phyloP scores from a whole-genome alignment of 2,797 vertebrate genomes.

The Morus bassanus region DNA sequence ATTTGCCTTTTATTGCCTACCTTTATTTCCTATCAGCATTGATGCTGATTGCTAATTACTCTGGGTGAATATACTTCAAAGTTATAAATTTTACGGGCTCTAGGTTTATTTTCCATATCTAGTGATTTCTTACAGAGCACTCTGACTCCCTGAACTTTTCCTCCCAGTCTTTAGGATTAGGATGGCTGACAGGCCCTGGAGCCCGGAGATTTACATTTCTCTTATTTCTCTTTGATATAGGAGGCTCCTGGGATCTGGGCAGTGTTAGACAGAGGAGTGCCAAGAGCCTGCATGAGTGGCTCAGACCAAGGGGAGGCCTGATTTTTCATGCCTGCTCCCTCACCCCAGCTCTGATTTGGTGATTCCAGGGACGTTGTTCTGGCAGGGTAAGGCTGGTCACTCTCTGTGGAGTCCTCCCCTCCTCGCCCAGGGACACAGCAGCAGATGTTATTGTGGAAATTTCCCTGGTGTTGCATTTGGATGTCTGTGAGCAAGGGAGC shows the following conservation, averaged over 20 bases:
- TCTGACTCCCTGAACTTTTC: background rate
- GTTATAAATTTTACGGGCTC: background rate
- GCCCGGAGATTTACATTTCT: background rate
- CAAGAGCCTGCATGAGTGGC: accelerated
- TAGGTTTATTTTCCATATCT: background rate
- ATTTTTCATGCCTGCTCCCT: background rate
- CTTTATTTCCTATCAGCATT: background rate
- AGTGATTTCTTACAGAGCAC: background rate
- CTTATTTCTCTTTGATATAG: background rate
- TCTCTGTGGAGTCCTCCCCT: background rate
- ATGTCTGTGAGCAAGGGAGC: background rate
- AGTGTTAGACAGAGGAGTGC: background rate
- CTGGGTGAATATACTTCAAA: background rate
- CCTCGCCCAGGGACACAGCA: background rate
- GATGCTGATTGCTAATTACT: background rate
- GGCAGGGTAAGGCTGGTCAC: background rate
- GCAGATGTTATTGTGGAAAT: accelerated
- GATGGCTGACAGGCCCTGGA: background rate
- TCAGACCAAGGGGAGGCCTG: background rate
- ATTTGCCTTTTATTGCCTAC: background rate
- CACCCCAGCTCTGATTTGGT: background rate
- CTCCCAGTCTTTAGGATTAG: background rate
- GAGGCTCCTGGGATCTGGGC: background rate
- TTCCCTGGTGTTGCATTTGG: background rate
- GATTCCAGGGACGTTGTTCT: background rate